Evolutionary conservation across 2,888 invertebrate species (phyloP).

Genomic region (Liodrosophila aerea): DNA sequence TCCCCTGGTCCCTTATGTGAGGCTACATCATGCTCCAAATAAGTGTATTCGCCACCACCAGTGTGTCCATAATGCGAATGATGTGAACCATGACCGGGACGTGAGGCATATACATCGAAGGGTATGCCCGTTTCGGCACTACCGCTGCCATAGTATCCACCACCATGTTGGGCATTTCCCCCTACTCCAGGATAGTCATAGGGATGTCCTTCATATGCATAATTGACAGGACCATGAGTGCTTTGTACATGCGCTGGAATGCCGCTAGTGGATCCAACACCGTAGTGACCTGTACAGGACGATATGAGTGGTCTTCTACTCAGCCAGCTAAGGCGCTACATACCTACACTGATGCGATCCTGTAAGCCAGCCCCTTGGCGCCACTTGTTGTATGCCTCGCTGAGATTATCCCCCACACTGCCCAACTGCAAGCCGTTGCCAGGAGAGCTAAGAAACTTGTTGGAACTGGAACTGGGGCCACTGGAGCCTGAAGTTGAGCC

Average conservation of each 20-base stretch:
- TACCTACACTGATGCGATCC: slow-evolving; percentile 79
- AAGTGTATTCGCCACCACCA: slow-evolving; percentile 75
- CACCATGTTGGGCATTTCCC: slow-evolving; percentile 80
- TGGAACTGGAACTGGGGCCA: slow-evolving; percentile 7
- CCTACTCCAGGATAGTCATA: slow-evolving; percentile 46
- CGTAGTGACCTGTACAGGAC: slow-evolving; percentile 64
- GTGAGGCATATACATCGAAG: slow-evolving; percentile 78
- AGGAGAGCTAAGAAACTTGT: slow-evolving; percentile 6
- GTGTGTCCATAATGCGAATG: slow-evolving; percentile 63
- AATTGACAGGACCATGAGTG: slow-evolving; percentile 41
- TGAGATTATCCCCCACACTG: slow-evolving; percentile 52
- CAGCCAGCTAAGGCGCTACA: slow-evolving; percentile 28
- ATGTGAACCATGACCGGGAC: slow-evolving; percentile 45
- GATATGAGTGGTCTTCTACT: neutral
- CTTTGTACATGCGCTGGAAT: slow-evolving; percentile 32
- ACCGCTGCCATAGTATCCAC: slow-evolving; percentile 60
- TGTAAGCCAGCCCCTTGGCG: slow-evolving; percentile 55
- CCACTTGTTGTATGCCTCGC: slow-evolving; percentile 70
- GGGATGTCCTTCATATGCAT: slow-evolving; percentile 66
- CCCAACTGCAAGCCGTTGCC: slow-evolving; percentile 30
- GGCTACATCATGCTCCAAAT: slow-evolving; percentile 63
- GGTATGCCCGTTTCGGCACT: slow-evolving; percentile 72
- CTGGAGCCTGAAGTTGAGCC: slow-evolving; percentile 40
- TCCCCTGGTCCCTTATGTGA: slow-evolving; percentile 72
- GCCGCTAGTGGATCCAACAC: slow-evolving; percentile 35